Conservation (phyloP, 2,797 vertebrate species). For the Astyanax mexicanus region DNA sequence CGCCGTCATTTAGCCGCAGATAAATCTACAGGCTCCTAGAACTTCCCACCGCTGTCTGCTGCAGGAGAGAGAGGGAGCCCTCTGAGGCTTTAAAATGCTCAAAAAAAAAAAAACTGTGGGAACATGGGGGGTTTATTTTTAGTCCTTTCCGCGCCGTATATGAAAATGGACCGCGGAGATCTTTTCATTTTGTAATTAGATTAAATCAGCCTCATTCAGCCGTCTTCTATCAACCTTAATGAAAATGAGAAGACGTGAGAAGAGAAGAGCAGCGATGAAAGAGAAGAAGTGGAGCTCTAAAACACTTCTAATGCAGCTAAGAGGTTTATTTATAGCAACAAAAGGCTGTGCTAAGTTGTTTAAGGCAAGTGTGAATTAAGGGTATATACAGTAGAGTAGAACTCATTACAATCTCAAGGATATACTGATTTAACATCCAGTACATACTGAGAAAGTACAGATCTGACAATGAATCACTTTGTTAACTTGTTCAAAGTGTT, state of each 20-base stretch:
- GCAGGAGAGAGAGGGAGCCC: not conserved
- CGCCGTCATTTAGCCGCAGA: slow-evolving; percentile 63
- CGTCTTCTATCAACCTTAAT: slow-evolving; percentile 13
- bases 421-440: not conserved
- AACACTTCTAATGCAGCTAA: not conserved
- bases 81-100: not conserved
- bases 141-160: not conserved
- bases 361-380: not conserved
- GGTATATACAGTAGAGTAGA: not conserved
- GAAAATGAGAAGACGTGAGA: not conserved
- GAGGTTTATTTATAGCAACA: not conserved
- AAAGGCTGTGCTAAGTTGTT: not conserved
- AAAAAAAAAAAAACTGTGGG: not conserved
- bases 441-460: not conserved
- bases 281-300: not conserved
- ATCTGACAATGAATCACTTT: not conserved
- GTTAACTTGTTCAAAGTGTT: not conserved
- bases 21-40: slow-evolving; percentile 59
- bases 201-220: slow-evolving; percentile 18
- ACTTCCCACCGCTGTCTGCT: slow-evolving; percentile 38
- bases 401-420: not conserved
- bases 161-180: slow-evolving; percentile 34
- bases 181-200: slow-evolving; percentile 31
- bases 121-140: slow-evolving; percentile 24
- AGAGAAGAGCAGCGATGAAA: not conserved